These are phyloP conservation scores for Rhinophrynus dorsalis DNA, from an alignment of 2,797 vertebrate genomes.

Conservation along the genomic window DNA sequence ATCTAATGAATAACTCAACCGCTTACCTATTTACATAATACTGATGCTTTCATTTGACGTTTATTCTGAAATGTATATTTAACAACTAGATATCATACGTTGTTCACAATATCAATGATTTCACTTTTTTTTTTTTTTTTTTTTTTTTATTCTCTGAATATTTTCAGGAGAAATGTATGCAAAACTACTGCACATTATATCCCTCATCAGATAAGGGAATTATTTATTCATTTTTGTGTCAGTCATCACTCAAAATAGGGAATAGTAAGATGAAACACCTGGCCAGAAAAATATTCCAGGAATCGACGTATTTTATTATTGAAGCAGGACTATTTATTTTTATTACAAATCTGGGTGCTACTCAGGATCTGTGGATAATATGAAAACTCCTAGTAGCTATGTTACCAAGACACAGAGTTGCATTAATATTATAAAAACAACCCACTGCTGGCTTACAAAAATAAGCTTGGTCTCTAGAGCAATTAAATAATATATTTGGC, in stretches of 20 bases:
- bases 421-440: conserved; percentile 52
- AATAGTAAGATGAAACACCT: conserved; percentile 47
- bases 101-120: too few species aligned
- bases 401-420: conserved; percentile 45
- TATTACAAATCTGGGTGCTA: conserved; percentile 41
- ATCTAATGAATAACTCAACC: too few species aligned
- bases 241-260: conserved; percentile 28
- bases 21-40: too few species aligned
- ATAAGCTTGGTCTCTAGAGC: conserved; percentile 46
- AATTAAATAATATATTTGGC: conserved; percentile 53
- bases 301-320: conserved; percentile 33
- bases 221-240: not conserved
- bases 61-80: too few species aligned
- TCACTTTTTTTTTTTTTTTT: too few species aligned
- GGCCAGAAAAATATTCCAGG: conserved; percentile 46
- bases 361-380: conserved; percentile 34
- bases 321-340: conserved; percentile 49
- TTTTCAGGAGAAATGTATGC: too few species aligned
- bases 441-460: conserved; percentile 41
- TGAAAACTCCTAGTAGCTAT: conserved; percentile 39
- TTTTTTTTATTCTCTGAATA: too few species aligned
- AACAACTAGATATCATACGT: too few species aligned
- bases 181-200: not conserved
- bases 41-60: too few species aligned
- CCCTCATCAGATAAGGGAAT: not conserved